Evolutionary conservation across 2,888 invertebrate genomes (phyloP).

Genomic region (Eupithecia inturbata): DNA sequence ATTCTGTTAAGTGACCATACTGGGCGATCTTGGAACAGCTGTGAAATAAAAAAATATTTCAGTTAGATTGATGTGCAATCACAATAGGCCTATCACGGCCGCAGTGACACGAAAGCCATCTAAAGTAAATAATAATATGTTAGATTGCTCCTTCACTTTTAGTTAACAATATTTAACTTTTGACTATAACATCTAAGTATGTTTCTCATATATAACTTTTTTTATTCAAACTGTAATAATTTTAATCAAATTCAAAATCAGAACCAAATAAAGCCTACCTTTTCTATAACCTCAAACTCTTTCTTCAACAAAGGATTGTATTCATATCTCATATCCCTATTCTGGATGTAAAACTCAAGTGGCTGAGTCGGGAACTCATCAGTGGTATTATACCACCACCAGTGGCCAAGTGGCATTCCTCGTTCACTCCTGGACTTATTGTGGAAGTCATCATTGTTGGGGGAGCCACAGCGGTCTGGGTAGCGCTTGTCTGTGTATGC

Average conservation of each 20-base stretch:
- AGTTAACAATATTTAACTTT: not conserved
- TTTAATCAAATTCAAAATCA: too few species aligned
- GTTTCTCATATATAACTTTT: too few species aligned
- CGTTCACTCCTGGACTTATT: conserved; percentile 63
- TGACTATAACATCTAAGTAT: not conserved
- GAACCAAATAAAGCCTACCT: too few species aligned
- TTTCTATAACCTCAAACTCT: conserved; percentile 76
- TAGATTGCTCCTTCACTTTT: not conserved
- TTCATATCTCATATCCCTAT: conserved; percentile 70
- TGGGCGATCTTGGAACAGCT: conserved; percentile 93
- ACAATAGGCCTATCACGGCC: too few species aligned
- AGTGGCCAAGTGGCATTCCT: conserved; percentile 78
- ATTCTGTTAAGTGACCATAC: conserved; percentile 95
- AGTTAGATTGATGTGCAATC: too few species aligned
- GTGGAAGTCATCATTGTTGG: conserved; percentile 63
- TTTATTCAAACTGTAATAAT: too few species aligned
- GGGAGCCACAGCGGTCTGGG: conserved; percentile 45
- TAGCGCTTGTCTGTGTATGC: conserved; percentile 69
- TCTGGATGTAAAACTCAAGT: conserved; percentile 82
- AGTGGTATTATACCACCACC: conserved; percentile 85
- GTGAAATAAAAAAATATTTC: conserved; percentile 45
- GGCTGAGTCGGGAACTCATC: conserved; percentile 86
- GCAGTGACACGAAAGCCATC: too few species aligned
- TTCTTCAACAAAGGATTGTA: conserved; percentile 65
- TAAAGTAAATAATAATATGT: too few species aligned